Evolutionary conservation across 2,797 vertebrate species (phyloP).

Genomic region (Semaprochilodus insignis): DNA sequence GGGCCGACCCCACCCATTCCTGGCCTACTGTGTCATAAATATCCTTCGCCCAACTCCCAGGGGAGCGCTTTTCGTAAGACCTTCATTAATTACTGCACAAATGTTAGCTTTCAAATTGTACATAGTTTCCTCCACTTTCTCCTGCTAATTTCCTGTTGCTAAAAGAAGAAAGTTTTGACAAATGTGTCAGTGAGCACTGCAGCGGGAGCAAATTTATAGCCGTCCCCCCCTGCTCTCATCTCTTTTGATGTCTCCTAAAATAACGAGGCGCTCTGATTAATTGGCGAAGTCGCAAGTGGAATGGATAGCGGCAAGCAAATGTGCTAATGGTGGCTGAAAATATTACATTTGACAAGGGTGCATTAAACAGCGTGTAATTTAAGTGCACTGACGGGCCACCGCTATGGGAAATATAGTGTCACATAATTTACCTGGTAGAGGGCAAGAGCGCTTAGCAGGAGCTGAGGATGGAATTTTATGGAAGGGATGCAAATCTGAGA

Average conservation of each 20-base stretch:
- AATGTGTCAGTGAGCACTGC: constrained; percentile 16
- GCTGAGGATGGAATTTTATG: neutral
- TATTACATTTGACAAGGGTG: constrained; percentile 74
- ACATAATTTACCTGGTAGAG: constrained; percentile 53
- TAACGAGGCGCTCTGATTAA: constrained; percentile 57
- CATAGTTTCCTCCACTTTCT: constrained; percentile 34
- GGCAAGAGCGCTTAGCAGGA: constrained; percentile 13
- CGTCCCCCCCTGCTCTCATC: constrained; percentile 26
- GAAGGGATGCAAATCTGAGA: too few species aligned
- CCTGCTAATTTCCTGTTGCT: constrained; percentile 38
- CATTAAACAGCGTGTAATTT: constrained; percentile 74
- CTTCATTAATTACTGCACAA: constrained; percentile 57
- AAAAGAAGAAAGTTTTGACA: constrained; percentile 44
- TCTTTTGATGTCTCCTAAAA: constrained; percentile 49
- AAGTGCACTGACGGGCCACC: constrained; percentile 57
- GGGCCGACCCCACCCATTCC: constrained; percentile 13
- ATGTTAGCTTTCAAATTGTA: constrained; percentile 45
- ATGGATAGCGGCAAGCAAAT: constrained; percentile 44
- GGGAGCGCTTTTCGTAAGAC: constrained; percentile 46
- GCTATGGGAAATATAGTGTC: constrained; percentile 54
- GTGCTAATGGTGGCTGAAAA: constrained; percentile 71
- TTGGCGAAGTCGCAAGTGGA: constrained; percentile 46
- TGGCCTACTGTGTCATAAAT: constrained; percentile 43
- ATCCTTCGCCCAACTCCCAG: constrained; percentile 37
- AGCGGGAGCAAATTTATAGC: constrained; percentile 49